Evolutionary conservation across 2,888 invertebrate species (phyloP).

Genomic region (Pimpla rufipes): DNA sequence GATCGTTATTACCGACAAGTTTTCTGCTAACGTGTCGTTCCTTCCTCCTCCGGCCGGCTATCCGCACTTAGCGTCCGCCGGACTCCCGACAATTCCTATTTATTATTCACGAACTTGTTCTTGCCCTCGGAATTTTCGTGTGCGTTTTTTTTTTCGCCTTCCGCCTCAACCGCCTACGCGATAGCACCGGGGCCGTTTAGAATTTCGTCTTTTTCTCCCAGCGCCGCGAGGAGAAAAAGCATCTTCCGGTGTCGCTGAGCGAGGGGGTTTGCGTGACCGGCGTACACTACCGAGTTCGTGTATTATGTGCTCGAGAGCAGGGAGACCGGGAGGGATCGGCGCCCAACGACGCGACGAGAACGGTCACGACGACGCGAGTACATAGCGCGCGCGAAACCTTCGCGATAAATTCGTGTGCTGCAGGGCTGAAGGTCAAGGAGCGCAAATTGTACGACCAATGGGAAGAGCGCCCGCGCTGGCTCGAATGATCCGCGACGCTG

Average conservation of each 20-base stretch:
- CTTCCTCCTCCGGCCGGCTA: neutral
- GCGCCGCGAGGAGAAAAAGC: constrained; percentile 30
- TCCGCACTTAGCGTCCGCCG: neutral
- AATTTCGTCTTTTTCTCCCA: constrained; percentile 11
- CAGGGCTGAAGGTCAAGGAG: constrained; percentile 57
- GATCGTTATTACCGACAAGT: neutral
- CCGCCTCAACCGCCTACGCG: constrained; percentile 33
- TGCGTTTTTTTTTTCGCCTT: constrained; percentile 16
- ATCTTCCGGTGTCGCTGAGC: constrained; percentile 29
- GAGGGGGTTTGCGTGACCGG: constrained; percentile 46
- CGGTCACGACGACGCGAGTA: constrained; percentile 17
- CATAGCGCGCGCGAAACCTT: constrained; percentile 6
- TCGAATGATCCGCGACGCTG: constrained; percentile 61
- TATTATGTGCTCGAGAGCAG: constrained; percentile 34
- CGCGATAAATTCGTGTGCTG: constrained; percentile 59
- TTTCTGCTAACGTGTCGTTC: neutral
- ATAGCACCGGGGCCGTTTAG: neutral
- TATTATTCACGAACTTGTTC: constrained; percentile 47
- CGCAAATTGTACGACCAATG: constrained; percentile 55
- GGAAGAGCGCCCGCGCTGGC: constrained; percentile 21
- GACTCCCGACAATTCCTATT: constrained; percentile 35
- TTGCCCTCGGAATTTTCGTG: neutral
- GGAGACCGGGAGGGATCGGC: neutral
- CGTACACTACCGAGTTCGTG: constrained; percentile 18
- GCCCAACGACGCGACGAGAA: constrained; percentile 11